Base-by-base conservation (phyloP, 92 coral and sea anemone species). In the Metridium senile region DNA sequence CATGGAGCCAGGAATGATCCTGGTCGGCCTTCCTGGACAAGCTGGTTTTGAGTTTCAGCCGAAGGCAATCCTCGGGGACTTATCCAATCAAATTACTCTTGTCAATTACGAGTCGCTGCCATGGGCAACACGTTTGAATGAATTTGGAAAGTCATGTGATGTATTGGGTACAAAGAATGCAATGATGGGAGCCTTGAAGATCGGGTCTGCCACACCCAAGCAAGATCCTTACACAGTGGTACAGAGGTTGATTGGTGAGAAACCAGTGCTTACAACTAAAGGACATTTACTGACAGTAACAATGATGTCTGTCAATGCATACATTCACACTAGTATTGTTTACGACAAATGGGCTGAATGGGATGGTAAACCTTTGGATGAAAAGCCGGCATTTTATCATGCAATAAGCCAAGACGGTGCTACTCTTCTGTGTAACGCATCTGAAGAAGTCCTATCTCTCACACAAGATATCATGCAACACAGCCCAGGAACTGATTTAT, bases 1-100 rank as follows among this genome's bases (percentile, higher is more conserved):
- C 26, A 32, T 87, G 20, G 84, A 87, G 70, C 88, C 91, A 9
- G 88, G 88, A 9, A 47, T 82, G 84, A 78, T 78, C 4, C 62
- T 87, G 19, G 88, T 79, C 26, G 91, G 88, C 6, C 62, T 87
- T 28, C 91, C 91, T 35, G 91, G 91, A 45, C 71, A 74, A 21
- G 64, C 85, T 0, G 91, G 91, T 29, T 70, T 87, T 22, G 82
- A 82, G 33, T 87, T 87, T 63, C 84, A 87, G 62, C 81, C 58
- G 52, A 75, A 87, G 13, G 67, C 72, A 11, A 68, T 82, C 26
- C 85, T 87, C 30, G 83, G 86, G 30, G 78, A 87, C 22, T 64
- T 83, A 25, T 64, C 79, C 63, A 77, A 66, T 27, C 20, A 28
- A 23, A 72, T 83, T 52, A 82, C 88, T 2, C 35, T 81, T 16